Base-by-base conservation (phyloP, 1,140 invertebrate genomes). In the Muscidifurax raptorellus region DNA sequence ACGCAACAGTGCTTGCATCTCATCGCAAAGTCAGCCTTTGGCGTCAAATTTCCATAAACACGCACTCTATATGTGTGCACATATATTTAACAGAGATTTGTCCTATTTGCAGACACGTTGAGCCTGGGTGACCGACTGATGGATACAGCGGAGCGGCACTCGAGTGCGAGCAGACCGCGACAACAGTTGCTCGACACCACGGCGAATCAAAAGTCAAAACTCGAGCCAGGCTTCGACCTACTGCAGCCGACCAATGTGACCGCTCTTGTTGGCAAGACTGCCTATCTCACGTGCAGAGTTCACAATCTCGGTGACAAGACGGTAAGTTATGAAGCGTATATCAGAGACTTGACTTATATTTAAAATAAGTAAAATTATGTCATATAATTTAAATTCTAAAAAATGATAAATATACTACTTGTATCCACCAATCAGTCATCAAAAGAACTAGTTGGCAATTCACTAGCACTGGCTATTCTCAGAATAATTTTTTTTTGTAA, bases 291-390 rank as follows among this genome's bases (percentile, higher is more conserved):
- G 86, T 97, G 97, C 91, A 94, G 96, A 86, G 96, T 97, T 13
- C 95, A 95, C 88, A 96, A 97, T 91, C 94, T 97, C 81, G 96
- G 96, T 28, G 96, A 97, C 89, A 95, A 96, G 93, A 97, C 96
- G 95, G 95, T 89, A 18, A 79, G 79, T 52, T 47, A n/a, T 10
- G 36, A 40, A 7, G 5, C 7, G 7, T 40, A 9, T 40, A 40
- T 10, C 1, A 40, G 36, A 40, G 10, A 40, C 36, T 40, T 40
- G 36, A 10, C 9, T 36, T 7, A 7, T 7, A 7, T 36, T 36
- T 0, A 36, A 36, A 36, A 36, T 36, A 7, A 36, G 32, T 36
- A 36, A 7, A 36, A 36, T 36, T 7, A 36, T 36, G 32, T 36
- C 9, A n/a, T n/a, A n/a, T n/a, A n/a, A n/a, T n/a, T n/a, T n/a